Conservation (phyloP, 2,888 invertebrate species). For the Cistogaster globosa region DNA sequence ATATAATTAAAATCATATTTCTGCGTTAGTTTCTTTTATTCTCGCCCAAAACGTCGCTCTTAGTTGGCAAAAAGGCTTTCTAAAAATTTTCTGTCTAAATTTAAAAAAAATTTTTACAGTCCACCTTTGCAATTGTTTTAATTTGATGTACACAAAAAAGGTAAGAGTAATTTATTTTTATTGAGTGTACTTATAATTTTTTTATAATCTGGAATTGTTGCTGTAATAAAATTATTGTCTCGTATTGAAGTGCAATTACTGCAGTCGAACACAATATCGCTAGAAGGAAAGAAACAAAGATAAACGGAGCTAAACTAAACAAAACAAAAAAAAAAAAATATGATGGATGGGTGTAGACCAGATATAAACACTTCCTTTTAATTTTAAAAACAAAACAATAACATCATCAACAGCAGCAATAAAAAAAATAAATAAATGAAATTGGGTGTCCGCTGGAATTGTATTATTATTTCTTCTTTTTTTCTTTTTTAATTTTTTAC, state of each 20-base stretch:
- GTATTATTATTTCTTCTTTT: slow-evolving; percentile 11
- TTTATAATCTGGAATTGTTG: background rate
- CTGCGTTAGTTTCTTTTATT: too few relatives aligned
- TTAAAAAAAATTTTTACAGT: too few relatives aligned
- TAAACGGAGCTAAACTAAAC: slow-evolving; percentile 1
- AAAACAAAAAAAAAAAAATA: slow-evolving; percentile 4
- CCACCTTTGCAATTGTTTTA: too few relatives aligned
- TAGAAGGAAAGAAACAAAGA: slow-evolving; percentile 33
- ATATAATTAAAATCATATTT: too few relatives aligned
- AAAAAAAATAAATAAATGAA: slow-evolving; percentile 54
- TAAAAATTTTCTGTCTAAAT: too few relatives aligned
- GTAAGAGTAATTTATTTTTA: too few relatives aligned
- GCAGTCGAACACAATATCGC: background rate
- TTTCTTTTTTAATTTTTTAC: background rate
- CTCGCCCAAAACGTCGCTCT: too few relatives aligned
- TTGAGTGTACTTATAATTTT: too few relatives aligned
- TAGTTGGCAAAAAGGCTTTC: too few relatives aligned
- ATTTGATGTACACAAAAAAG: too few relatives aligned
- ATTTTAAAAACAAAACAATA: slow-evolving; percentile 37
- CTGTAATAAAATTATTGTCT: background rate
- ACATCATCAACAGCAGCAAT: slow-evolving; percentile 9
- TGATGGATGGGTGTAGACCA: slow-evolving; percentile 67
- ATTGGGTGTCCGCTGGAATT: slow-evolving; percentile 46
- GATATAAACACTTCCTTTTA: slow-evolving; percentile 66
- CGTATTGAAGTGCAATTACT: slow-evolving; percentile 23